phyloP scores from a whole-genome alignment of 2,797 vertebrate genomes.

The Clarias pachynema region DNA sequence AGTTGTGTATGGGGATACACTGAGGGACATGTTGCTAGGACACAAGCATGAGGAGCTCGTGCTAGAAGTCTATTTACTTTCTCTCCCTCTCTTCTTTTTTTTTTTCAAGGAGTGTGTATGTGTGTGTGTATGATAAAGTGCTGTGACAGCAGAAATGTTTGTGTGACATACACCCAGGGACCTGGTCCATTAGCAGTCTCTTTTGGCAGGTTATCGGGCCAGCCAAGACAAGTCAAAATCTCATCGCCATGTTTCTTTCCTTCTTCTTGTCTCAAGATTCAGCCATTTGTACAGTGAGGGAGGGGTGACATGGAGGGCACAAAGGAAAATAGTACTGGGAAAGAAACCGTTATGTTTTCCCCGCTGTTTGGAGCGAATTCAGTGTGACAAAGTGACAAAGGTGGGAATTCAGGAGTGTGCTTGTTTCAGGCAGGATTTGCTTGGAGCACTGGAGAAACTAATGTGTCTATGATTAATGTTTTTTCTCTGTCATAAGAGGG shows the following conservation, averaged over 20 bases:
- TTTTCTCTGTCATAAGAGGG: neutral
- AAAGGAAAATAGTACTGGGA: constrained; percentile 53
- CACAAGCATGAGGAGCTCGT: constrained; percentile 56
- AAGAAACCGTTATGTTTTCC: constrained; percentile 81
- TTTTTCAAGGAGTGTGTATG: no score
- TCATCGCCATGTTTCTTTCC: constrained; percentile 39
- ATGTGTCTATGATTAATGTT: constrained; percentile 86
- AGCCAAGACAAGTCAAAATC: constrained; percentile 54
- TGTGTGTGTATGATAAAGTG: constrained; percentile 69
- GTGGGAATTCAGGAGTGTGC: constrained; percentile 56
- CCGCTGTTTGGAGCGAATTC: constrained; percentile 87
- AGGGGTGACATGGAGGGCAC: constrained; percentile 55
- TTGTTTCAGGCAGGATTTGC: constrained; percentile 68
- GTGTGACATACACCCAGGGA: constrained; percentile 75
- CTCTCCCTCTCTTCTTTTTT: constrained; percentile 25
- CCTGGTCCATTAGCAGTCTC: constrained; percentile 74
- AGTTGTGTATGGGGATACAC: constrained; percentile 45
- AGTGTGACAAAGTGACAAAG: constrained; percentile 86
- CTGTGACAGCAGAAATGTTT: constrained; percentile 82
- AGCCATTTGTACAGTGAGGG: constrained; percentile 77
- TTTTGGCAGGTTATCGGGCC: constrained; percentile 69
- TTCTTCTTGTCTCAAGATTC: constrained; percentile 55
- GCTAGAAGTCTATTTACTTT: constrained; percentile 53
- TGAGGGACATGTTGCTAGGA: constrained; percentile 68
- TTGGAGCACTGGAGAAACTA: constrained; percentile 75